Percentiles rank a stretch among this genome's conserved stretches.
phyloP scores from a whole-genome alignment of 2,888 invertebrate species.

The Odontocerum albicorne region DNA sequence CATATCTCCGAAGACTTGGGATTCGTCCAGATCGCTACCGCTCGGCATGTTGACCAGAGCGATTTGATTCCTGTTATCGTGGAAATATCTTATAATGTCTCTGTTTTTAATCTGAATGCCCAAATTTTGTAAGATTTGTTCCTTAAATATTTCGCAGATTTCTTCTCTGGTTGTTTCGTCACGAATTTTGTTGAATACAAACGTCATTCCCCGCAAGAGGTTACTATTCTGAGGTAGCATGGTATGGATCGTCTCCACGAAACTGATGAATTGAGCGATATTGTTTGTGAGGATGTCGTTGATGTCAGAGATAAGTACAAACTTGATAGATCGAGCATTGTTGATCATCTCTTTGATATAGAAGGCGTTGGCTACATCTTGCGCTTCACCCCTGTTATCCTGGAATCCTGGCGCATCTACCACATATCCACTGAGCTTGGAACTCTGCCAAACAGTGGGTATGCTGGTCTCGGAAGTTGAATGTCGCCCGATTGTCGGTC shows the following conservation, averaged over 20 bases:
- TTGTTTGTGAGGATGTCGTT: not conserved
- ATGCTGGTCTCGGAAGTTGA: not conserved
- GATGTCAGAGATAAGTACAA: constrained; percentile 4
- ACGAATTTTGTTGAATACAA: constrained; percentile 1
- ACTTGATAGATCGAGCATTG: constrained; percentile 1
- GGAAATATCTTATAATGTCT: too few relatives aligned
- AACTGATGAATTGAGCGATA: not conserved
- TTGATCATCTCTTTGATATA: constrained; percentile 5
- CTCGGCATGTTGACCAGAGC: too few relatives aligned
- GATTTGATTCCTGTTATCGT: too few relatives aligned
- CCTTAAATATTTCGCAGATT: not conserved
- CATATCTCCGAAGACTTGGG: too few relatives aligned
- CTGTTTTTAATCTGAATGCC: too few relatives aligned
- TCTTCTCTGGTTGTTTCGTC: not conserved
- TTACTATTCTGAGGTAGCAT: not conserved
- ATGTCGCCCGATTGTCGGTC: not conserved
- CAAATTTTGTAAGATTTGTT: too few relatives aligned
- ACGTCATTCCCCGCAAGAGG: not conserved
- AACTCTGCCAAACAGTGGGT: not conserved
- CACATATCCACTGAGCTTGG: not conserved
- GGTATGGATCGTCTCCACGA: not conserved
- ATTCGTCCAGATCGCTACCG: too few relatives aligned
- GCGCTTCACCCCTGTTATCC: constrained; percentile 5
- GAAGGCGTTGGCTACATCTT: constrained; percentile 6
- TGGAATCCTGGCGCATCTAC: constrained; percentile 7